Conservation (phyloP, 2,888 invertebrate genomes). For the Alsophila aescularia region DNA sequence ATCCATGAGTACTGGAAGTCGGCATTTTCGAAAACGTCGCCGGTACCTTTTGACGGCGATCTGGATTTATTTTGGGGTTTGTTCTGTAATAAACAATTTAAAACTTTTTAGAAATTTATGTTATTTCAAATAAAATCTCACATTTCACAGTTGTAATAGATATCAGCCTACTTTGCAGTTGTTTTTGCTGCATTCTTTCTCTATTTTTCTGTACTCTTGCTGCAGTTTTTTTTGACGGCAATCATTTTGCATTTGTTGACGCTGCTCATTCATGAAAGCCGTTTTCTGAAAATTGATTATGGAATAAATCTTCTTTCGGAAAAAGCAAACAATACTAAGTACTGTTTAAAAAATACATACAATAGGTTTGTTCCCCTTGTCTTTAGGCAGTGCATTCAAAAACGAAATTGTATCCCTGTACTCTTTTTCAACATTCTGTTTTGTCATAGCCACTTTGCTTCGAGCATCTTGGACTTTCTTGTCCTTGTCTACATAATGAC, state of each 20-base stretch:
- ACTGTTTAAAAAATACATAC: conserved; percentile 51
- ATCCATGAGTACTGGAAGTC: conserved; percentile 77
- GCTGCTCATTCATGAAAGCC: conserved; percentile 65
- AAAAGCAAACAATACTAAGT: neutral
- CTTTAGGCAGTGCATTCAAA: conserved; percentile 68
- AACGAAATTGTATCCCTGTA: conserved; percentile 74
- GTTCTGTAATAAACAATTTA: conserved; percentile 43
- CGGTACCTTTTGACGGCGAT: conserved; percentile 46
- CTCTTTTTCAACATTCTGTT: conserved; percentile 86
- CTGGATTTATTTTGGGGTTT: conserved; percentile 46
- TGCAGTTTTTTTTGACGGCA: conserved; percentile 67
- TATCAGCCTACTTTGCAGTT: conserved; percentile 49
- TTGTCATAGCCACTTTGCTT: conserved; percentile 80
- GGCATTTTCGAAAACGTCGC: conserved; percentile 44
- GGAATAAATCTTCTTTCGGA: neutral
- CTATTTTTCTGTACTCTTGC: conserved; percentile 68
- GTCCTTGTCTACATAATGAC: conserved; percentile 43
- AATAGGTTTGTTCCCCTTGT: conserved; percentile 54
- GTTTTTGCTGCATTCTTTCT: conserved; percentile 62
- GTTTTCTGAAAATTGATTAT: conserved; percentile 54
- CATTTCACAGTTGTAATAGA: neutral
- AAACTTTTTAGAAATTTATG: neutral
- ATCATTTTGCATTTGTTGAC: conserved; percentile 60
- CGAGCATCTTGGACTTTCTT: conserved; percentile 59
- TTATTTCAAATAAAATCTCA: neutral